Conservation (phyloP, 2,888 invertebrate genomes). For the Papilio protenor region DNA sequence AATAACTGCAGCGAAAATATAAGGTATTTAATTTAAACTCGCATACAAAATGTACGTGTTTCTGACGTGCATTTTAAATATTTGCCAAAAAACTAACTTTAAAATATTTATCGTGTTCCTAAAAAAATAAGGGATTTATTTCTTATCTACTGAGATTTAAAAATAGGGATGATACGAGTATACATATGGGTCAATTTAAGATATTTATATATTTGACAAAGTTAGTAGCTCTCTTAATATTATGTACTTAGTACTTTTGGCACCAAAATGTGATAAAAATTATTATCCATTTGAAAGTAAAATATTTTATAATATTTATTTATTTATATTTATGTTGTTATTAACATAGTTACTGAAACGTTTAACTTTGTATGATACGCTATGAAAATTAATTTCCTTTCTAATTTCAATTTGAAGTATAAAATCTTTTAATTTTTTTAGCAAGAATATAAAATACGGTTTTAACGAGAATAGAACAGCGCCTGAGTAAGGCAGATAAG, state of each 20-base stretch:
- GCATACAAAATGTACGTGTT: slow-evolving; percentile 9
- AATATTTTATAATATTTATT: no score
- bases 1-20: slow-evolving; percentile 32
- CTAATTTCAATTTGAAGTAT: slow-evolving; percentile 10
- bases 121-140: background rate
- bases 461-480: slow-evolving; percentile 38
- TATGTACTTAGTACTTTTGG: no score
- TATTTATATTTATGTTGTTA: no score
- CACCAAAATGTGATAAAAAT: no score
- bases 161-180: background rate
- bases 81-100: slow-evolving; percentile 14
- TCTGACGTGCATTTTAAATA: slow-evolving; percentile 15
- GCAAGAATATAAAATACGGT: slow-evolving; percentile 33
- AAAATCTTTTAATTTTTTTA: slow-evolving; percentile 23
- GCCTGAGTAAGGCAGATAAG: slow-evolving; percentile 37
- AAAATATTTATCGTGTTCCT: background rate
- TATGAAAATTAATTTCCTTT: background rate
- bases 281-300: no score
- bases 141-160: background rate
- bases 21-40: slow-evolving; percentile 25
- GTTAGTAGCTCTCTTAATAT: no score
- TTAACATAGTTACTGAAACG: background rate
- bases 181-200: background rate
- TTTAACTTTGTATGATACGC: background rate
- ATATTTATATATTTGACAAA: background rate